A percentile compares a stretch with the other conserved stretches of the same genome.
Conservation (phyloP, 1,140 invertebrate genomes). For the Calephelis nemesis region DNA sequence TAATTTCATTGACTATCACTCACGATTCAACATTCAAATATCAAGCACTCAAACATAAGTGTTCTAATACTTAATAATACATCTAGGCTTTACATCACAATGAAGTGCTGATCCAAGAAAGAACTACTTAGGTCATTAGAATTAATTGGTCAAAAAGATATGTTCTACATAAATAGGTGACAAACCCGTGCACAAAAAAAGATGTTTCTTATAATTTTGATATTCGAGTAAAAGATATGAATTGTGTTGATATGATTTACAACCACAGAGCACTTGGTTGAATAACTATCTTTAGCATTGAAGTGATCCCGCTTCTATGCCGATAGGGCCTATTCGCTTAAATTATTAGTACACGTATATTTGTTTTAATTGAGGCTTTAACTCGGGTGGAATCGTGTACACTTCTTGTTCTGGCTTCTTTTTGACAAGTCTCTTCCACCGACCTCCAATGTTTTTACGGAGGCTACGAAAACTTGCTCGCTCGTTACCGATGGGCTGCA, state of each 20-base stretch:
- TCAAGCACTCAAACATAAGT: conserved; percentile 69
- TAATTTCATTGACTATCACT: conserved; percentile 78
- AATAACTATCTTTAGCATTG: conserved; percentile 49
- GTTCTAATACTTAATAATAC: conserved; percentile 79
- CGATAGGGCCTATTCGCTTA: conserved; percentile 39
- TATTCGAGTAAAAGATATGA: conserved; percentile 60
- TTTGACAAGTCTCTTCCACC: conserved; percentile 89
- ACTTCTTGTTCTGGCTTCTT: conserved; percentile 88
- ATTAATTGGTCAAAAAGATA: conserved; percentile 75
- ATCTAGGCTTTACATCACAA: conserved; percentile 75
- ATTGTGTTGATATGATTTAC: conserved; percentile 42
- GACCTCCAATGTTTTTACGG: conserved; percentile 89
- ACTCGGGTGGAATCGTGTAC: conserved; percentile 90
- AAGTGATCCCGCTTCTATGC: conserved; percentile 66
- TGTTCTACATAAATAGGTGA: conserved; percentile 57
- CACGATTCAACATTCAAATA: conserved; percentile 62
- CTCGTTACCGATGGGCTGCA: conserved; percentile 85
- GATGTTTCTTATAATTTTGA: conserved; percentile 49
- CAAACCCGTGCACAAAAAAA: conserved; percentile 45
- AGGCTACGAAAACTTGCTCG: conserved; percentile 88
- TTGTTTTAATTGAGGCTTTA: conserved; percentile 92
- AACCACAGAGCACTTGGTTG: conserved; percentile 57
- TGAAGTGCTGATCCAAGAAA: conserved; percentile 67
- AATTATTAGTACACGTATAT: conserved; percentile 90
- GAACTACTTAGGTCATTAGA: conserved; percentile 65